Evolutionary conservation across 2,888 invertebrate genomes (phyloP), one percentile per base, ranked within the genome.

Genomic region (Leuctra nigra): DNA sequence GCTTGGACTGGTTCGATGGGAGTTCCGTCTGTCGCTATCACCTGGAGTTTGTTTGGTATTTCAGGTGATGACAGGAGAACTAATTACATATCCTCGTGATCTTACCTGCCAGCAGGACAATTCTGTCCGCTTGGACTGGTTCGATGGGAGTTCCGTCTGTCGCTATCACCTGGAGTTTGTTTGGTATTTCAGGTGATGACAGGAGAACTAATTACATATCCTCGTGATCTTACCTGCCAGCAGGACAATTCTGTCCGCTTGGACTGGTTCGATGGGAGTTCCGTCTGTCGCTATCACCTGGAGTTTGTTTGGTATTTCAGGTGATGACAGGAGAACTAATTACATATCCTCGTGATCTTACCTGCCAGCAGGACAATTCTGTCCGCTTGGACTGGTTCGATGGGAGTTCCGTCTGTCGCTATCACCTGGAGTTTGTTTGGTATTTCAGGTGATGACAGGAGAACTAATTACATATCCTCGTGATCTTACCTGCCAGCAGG

Each of bases 201-300:
- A n/a, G n/a, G n/a, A n/a, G n/a, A n/a, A n/a, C n/a, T n/a, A n/a
- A n/a, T n/a, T n/a, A n/a, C n/a, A n/a, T n/a, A n/a, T n/a, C n/a
- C n/a, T n/a, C n/a, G n/a, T 4, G 13, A 13, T 36, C 59, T 63
- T 73, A 79, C 79, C 80, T 70, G 79, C 74, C 61, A 74, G 73
- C 1, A 78, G 65, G 54, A 71, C 68, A 25, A 78, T 71, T 35
- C 67, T 69, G 58, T 69, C 67, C 6, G 75, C 71, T 1, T 65
- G 59, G 9, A 72, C 69, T 1, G 79, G 77, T 64, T 74, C 71
- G 2, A 79, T 73, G 1, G 76, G 70, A 63, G 68, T 72, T 1
- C 78, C 79, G 61, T 82, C 82, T 1, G 71, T 69, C 1, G 79
- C 74, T 55, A 81, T 77, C 18, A 78, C 70, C n/a, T 69, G 69